Evolutionary conservation across 2,888 invertebrate genomes (phyloP).

Genomic region (Rhagium mordax): DNA sequence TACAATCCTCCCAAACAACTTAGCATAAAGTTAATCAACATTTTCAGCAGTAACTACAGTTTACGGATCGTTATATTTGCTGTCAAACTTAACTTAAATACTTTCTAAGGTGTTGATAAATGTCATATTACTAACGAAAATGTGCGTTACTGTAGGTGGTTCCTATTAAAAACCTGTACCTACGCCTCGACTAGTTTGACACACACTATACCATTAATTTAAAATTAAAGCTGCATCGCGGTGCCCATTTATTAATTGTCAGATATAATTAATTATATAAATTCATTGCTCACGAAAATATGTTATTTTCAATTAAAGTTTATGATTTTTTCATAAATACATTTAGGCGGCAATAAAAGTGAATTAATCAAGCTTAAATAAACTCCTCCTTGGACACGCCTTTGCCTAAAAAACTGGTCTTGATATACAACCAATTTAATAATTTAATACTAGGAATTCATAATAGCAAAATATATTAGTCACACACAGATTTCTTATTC

Average conservation of each 20-base stretch:
- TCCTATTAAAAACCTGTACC: not conserved
- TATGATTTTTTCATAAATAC: constrained; percentile 1
- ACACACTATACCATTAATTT: not conserved
- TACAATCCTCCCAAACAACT: too few relatives aligned
- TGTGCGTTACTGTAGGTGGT: not conserved
- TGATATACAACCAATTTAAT: too few relatives aligned
- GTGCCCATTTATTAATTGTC: not conserved
- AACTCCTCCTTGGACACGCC: constrained; percentile 28
- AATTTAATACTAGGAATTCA: too few relatives aligned
- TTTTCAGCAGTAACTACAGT: too few relatives aligned
- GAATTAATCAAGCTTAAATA: constrained; percentile 26
- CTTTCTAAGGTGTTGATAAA: too few relatives aligned
- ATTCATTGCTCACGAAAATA: not conserved
- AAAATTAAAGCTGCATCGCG: not conserved
- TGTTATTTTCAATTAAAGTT: not conserved
- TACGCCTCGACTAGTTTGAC: not conserved
- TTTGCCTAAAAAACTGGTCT: constrained; percentile 18
- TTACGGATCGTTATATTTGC: too few relatives aligned
- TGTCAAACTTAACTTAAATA: too few relatives aligned
- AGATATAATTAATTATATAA: not conserved
- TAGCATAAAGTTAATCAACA: too few relatives aligned
- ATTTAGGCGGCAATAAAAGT: not conserved
- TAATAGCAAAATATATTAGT: constrained; percentile 2
- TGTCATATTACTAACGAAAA: too few relatives aligned
- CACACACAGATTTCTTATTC: constrained; percentile 3